Evolutionary conservation across 2,113 vertebrate genomes (phyloP), one percentile per base, ranked within the genome.

Genomic region (Misgurnus anguillicaudatus): DNA sequence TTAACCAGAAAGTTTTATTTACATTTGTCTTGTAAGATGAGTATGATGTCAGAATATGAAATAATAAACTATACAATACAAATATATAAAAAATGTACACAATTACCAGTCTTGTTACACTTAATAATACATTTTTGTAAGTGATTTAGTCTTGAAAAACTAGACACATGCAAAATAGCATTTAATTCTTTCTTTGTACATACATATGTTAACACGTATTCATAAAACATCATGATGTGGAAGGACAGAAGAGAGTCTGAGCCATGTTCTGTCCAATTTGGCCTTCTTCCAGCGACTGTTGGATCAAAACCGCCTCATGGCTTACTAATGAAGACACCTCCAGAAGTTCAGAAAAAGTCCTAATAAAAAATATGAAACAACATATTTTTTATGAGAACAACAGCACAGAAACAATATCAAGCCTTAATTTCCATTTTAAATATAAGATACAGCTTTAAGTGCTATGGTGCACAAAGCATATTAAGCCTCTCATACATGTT

Each of bases 291-390:
- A 71, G 13, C 6, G 82, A 76, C 70, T 88, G 90, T 79, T 90
- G 88, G n/a, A 85, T 72, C n/a, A 87, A 79, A 68, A 91, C 87
- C 0, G 88, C 90, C 78, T 95, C 93, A 57, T 89, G 92, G 81
- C 87, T 92, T 4, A 88, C 88, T 83, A 94, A 77, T 0, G 86
- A 93, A 0, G 93, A 93, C 77, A 97, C 84, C 75, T 95, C 91
- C 86, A 83, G 65, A 19, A 91, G 86, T 42, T 88, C 89, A 0
- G 89, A 89, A 79, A 86, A 86, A 1, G 83, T 5, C 9, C 91
- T 92, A 4, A 5, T 68, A 67, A 42, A 65, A n/a, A 31, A 70
- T 39, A 39, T 31, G 31, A 0, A 51, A 1, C n/a, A 6, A 19
- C 31, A 73, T 6, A 6, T 11, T 55, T 57, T 57, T 17, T n/a